Percentiles rank a stretch among this genome's conserved stretches.
Evolutionary conservation across 2,113 vertebrate species (phyloP).

Genomic region (Mus pahari): DNA sequence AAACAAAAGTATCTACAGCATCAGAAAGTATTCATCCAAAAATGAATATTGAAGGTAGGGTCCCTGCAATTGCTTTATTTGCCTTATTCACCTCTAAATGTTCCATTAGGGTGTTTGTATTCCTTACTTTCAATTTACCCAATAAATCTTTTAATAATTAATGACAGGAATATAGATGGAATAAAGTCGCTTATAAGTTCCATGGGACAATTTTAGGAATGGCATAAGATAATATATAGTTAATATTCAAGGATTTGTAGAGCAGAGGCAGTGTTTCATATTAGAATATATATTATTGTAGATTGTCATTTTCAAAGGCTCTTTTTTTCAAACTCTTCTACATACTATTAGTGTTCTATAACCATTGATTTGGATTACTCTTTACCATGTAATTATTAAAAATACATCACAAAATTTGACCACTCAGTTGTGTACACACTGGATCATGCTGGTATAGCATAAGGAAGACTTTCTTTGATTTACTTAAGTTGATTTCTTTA

Average conservation of each 20-base stretch:
- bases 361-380: neutral
- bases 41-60: neutral
- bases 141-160: neutral
- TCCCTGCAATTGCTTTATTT: neutral
- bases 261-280: neutral
- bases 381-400: neutral
- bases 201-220: neutral
- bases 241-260: neutral
- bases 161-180: neutral
- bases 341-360: neutral
- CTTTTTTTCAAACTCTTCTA: neutral
- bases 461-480: neutral
- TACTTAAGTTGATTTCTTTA: neutral
- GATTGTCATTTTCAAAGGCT: neutral
- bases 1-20: neutral
- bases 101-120: neutral
- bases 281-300: neutral
- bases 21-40: neutral
- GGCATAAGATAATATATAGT: neutral
- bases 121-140: neutral
- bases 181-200: neutral
- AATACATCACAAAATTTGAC: neutral
- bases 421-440: neutral
- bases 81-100: neutral
- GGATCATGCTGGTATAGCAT: neutral